Base-by-base conservation (phyloP, 2,888 invertebrate species). In the Linnaemya tessellans region DNA sequence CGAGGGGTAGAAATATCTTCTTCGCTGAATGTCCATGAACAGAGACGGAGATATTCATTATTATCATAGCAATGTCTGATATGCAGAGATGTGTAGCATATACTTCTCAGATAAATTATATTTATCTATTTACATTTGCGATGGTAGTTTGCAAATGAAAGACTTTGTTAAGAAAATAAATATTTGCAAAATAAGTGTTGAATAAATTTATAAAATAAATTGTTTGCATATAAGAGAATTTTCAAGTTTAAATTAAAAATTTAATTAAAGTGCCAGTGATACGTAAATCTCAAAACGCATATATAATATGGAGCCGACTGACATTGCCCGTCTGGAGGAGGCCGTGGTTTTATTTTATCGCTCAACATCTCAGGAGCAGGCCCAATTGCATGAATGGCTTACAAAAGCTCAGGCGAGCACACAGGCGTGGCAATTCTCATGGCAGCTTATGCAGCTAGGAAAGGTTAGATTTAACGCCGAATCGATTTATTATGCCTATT, bases 341-440 rank as follows among this genome's bases (percentile, higher is more conserved):
- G 92, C 92, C n/a, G 92, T 93, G 15, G 89, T 91, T 54, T 88
- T 91, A 10, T 93, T 93, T 85, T 93, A 93, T 87, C 91, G 91
- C 35, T 92, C 92, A 22, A 91, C 91, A 60, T 93, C 94, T 1
- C 93, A 93, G 62, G 96, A 96, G 88, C 95, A 96, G 89, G 95
- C 95, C 13, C 95, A 96, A 88, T 96, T 96, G 84, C 97, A 98
- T 90, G 94, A 96, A 62, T 98, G 97, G 97, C 94, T 98, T 60
- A 96, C 97, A 51, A 94, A 95, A 87, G 97, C 97, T 13, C 98
- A 98, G 92, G 94, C 95, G 87, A 97, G 97, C 30, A 95, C 96
- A 1, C 96, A 97, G 91, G 98, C 98, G 41, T 98, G 98, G 98
- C 95, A 95, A 88, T 97, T 98, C 92, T 96, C 97, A 8, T 98